Evolutionary conservation across 2,113 vertebrate species (phyloP).

Genomic region (Canis aureus): DNA sequence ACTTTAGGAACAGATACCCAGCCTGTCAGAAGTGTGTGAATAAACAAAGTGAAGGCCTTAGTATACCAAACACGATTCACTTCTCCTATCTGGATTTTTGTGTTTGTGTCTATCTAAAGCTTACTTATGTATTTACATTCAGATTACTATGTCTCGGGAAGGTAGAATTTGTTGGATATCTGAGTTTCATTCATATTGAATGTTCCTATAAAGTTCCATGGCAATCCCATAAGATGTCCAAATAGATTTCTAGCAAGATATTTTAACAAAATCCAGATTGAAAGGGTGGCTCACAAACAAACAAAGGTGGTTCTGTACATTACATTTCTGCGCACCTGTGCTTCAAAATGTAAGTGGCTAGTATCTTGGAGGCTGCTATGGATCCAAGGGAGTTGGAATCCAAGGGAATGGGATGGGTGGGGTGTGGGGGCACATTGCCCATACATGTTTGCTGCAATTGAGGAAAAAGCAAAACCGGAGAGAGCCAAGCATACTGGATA

Average conservation of each 20-base stretch:
- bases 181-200: not conserved
- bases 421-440: not conserved
- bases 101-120: not conserved
- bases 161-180: not conserved
- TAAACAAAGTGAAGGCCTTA: not conserved
- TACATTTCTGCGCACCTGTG: not conserved
- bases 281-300: not conserved
- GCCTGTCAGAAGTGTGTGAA: not conserved
- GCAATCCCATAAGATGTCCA: not conserved
- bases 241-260: not conserved
- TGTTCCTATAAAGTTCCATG: not conserved
- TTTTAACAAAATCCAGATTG: conserved; percentile 24
- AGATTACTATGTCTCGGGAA: not conserved
- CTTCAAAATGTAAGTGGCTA: too few species aligned
- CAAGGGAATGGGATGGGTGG: not conserved
- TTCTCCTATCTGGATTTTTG: not conserved
- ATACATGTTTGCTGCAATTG: not conserved
- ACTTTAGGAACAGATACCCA: not conserved
- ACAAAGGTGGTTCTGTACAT: not conserved
- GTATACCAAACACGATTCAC: not conserved
- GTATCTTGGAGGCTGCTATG: not conserved
- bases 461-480: not conserved
- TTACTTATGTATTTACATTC: not conserved
- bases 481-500: too few species aligned
- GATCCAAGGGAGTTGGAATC: not conserved